phyloP scores from a whole-genome alignment of 2,888 invertebrate species.

The Ichneumoninae sp. region DNA sequence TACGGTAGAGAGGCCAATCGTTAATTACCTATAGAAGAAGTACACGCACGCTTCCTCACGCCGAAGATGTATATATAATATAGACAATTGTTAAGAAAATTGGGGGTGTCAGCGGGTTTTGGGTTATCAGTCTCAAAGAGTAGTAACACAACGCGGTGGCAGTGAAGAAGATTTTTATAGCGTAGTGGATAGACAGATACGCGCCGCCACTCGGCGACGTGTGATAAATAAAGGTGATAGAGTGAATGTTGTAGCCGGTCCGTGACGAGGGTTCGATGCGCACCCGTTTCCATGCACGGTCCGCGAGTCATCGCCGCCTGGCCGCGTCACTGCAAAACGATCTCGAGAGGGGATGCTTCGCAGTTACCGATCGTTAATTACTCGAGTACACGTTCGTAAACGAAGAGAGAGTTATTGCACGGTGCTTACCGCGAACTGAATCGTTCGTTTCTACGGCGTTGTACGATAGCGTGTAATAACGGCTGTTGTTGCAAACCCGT shows the following conservation, averaged over 20 bases:
- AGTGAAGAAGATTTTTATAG: constrained; percentile 61
- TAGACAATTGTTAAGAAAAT: constrained; percentile 39
- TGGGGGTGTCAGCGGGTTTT: constrained; percentile 17
- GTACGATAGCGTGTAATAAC: constrained; percentile 24
- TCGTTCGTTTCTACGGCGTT: constrained; percentile 42
- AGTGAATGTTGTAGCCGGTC: constrained; percentile 2
- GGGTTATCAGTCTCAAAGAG: constrained; percentile 67
- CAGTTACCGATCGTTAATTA: constrained; percentile 58
- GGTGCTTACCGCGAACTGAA: constrained; percentile 42
- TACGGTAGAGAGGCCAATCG: constrained; percentile 4
- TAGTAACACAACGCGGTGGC: constrained; percentile 64
- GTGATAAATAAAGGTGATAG: constrained; percentile 60
- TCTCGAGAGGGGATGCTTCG: constrained; percentile 24
- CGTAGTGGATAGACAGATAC: constrained; percentile 22
- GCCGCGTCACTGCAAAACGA: constrained; percentile 56
- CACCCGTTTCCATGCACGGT: constrained; percentile 39
- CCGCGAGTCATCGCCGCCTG: constrained; percentile 50
- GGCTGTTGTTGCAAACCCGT: constrained; percentile 6
- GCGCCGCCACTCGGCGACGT: constrained; percentile 23
- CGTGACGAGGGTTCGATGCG: constrained; percentile 56
- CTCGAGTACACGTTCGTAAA: constrained; percentile 57
- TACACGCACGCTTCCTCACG: neutral
- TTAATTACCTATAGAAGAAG: constrained; percentile 12
- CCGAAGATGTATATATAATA: neutral
- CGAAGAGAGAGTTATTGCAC: constrained; percentile 49